These are phyloP conservation scores for Drosophila lowei DNA, from an alignment of 1,140 invertebrate species.

Conservation along the genomic window DNA sequence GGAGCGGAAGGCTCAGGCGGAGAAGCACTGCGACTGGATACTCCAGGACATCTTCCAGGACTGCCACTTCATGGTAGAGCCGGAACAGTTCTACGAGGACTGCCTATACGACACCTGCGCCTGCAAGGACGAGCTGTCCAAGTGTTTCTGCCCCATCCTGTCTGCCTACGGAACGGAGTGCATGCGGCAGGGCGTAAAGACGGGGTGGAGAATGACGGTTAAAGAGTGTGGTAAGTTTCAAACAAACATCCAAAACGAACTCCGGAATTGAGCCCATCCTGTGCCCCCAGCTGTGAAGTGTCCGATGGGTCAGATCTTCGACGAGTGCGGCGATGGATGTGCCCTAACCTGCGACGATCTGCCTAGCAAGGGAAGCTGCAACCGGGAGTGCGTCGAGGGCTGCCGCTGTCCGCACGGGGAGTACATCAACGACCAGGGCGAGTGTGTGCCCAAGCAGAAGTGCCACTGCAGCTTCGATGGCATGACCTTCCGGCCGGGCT, in stretches of 20 bases:
- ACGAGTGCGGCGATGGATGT: conserved; percentile 91
- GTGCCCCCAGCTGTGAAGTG: conserved; percentile 86
- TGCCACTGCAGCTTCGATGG: conserved; percentile 91
- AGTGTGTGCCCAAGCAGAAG: conserved; percentile 89
- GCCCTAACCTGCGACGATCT: conserved; percentile 88
- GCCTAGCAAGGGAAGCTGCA: conserved; percentile 60
- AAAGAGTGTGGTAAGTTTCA: conserved; percentile 88
- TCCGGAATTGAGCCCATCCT: neutral
- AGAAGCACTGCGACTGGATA: conserved; percentile 88
- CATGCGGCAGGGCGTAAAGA: conserved; percentile 87
- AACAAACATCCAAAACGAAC: conserved; percentile 35
- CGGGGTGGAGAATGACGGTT: conserved; percentile 91
- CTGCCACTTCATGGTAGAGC: conserved; percentile 92
- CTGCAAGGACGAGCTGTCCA: conserved; percentile 86
- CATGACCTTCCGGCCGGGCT: conserved; percentile 89
- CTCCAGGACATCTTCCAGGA: conserved; percentile 89
- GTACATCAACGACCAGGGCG: conserved; percentile 87
- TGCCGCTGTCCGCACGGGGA: conserved; percentile 92
- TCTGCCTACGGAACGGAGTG: conserved; percentile 92
- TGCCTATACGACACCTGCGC: conserved; percentile 95
- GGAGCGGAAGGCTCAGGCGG: conserved; percentile 87
- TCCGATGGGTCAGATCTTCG: conserved; percentile 90
- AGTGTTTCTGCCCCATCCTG: conserved; percentile 92
- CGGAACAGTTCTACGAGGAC: conserved; percentile 89
- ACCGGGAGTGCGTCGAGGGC: conserved; percentile 90